phyloP scores from a whole-genome alignment of 2,113 vertebrate species.

The Capreolus pygargus region DNA sequence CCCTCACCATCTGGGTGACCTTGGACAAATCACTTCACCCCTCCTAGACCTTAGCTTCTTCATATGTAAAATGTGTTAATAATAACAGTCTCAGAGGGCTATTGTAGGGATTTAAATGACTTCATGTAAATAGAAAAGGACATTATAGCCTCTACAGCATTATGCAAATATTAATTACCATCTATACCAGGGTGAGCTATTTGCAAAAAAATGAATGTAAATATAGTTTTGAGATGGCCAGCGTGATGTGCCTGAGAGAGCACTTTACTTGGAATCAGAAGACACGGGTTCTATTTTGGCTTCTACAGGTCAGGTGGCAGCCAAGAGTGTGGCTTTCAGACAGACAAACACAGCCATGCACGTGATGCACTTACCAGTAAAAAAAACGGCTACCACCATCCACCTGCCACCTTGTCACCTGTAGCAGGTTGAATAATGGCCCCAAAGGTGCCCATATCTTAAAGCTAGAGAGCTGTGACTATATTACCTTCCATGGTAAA shows the following conservation, averaged over 20 bases:
- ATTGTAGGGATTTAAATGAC: constrained; percentile 55
- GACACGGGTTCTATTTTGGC: constrained; percentile 37
- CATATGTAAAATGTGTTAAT: constrained; percentile 74
- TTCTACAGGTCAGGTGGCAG: constrained; percentile 11
- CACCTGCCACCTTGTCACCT: constrained; percentile 30
- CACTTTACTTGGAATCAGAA: constrained; percentile 50
- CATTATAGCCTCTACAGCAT: constrained; percentile 57
- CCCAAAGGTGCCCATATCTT: not conserved
- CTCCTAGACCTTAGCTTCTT: constrained; percentile 36
- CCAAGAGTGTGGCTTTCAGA: not conserved
- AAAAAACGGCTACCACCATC: not conserved
- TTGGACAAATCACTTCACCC: constrained; percentile 58
- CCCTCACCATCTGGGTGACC: constrained; percentile 69
- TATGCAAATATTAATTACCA: constrained; percentile 75
- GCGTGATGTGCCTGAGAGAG: constrained; percentile 38
- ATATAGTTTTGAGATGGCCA: constrained; percentile 34
- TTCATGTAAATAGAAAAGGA: constrained; percentile 73
- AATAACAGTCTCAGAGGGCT: constrained; percentile 70
- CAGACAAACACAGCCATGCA: constrained; percentile 4
- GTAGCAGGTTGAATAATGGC: not conserved
- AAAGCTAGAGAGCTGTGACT: not conserved
- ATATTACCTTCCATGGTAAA: not conserved
- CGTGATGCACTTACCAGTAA: not conserved
- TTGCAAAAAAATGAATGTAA: constrained; percentile 63
- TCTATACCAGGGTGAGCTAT: constrained; percentile 52